These are phyloP conservation scores for Pelosia muscerda DNA, from an alignment of 2,888 invertebrate species.

Conservation along the genomic window DNA sequence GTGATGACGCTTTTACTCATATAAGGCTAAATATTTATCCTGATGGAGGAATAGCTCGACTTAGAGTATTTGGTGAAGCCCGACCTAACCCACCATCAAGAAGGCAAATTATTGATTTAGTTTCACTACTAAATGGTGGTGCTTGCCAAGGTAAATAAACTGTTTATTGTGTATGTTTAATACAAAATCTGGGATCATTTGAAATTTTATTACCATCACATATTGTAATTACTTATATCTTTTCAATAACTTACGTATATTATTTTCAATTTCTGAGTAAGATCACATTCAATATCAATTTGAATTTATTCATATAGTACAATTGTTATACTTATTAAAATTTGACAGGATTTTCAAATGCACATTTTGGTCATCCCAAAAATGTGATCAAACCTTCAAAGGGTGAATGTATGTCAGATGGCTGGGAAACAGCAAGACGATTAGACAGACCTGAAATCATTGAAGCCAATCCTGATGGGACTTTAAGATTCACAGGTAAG, in stretches of 20 bases:
- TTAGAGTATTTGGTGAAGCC: conserved; percentile 87
- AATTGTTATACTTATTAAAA: neutral
- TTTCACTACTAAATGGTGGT: conserved; percentile 85
- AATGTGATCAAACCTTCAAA: conserved; percentile 86
- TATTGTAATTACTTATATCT: too few relatives aligned
- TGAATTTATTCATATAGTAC: neutral
- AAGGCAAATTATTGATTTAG: conserved; percentile 81
- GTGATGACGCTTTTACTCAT: conserved; percentile 86
- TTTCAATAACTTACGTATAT: neutral
- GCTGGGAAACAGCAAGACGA: conserved; percentile 89
- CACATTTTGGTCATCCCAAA: conserved; percentile 88
- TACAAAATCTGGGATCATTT: neutral
- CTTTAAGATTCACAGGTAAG: conserved; percentile 84
- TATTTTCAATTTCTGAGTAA: neutral
- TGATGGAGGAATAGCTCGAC: conserved; percentile 88
- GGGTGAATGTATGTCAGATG: conserved; percentile 87
- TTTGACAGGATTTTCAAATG: conserved; percentile 85
- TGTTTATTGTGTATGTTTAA: neutral
- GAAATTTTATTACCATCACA: neutral
- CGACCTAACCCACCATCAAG: conserved; percentile 68
- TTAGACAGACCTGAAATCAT: conserved; percentile 87
- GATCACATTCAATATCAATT: neutral
- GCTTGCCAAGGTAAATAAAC: conserved; percentile 76
- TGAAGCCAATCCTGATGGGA: conserved; percentile 83
- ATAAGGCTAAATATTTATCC: conserved; percentile 88